A percentile compares a stretch with the other conserved stretches of the same genome.
phyloP scores from a whole-genome alignment of 2,797 vertebrate species.

The Myoxocephalus aenaeus region DNA sequence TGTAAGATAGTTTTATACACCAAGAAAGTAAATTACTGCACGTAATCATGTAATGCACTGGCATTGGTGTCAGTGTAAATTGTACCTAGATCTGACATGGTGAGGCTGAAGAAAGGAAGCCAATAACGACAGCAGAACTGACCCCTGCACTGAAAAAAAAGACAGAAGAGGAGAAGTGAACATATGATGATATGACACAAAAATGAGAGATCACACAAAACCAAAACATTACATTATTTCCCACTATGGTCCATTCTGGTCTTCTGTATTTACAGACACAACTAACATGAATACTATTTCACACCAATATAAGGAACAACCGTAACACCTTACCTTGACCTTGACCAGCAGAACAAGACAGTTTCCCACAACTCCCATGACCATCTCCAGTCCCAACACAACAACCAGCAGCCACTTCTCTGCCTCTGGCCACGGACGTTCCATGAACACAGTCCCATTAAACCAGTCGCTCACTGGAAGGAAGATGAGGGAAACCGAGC shows the following conservation, averaged over 20 bases:
- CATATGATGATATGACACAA: background rate
- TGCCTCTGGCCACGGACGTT: conserved; percentile 51
- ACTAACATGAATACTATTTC: background rate
- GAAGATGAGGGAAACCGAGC: background rate
- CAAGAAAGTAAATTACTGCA: background rate
- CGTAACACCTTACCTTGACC: conserved; percentile 54
- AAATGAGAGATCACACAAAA: background rate
- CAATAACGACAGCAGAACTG: conserved; percentile 76
- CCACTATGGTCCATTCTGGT: background rate
- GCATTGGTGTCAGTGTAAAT: background rate
- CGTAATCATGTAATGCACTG: background rate
- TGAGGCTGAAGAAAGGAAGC: conserved; percentile 82
- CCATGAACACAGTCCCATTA: conserved; percentile 60
- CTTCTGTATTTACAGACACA: background rate
- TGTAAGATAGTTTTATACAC: background rate
- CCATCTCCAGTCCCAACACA: conserved; percentile 75
- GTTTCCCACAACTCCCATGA: conserved; percentile 80
- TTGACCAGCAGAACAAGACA: conserved; percentile 78
- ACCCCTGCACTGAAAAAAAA: conserved; percentile 70
- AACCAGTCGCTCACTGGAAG: conserved; percentile 72
- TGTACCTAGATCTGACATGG: conserved; percentile 82
- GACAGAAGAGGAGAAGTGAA: conserved; percentile 7
- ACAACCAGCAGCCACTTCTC: conserved; percentile 74
- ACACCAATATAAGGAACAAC: background rate
- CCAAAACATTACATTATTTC: background rate